Percentiles rank a stretch among this genome's conserved stretches.
phyloP scores from a whole-genome alignment of 2,113 vertebrate genomes.

The Agelaius tricolor region DNA sequence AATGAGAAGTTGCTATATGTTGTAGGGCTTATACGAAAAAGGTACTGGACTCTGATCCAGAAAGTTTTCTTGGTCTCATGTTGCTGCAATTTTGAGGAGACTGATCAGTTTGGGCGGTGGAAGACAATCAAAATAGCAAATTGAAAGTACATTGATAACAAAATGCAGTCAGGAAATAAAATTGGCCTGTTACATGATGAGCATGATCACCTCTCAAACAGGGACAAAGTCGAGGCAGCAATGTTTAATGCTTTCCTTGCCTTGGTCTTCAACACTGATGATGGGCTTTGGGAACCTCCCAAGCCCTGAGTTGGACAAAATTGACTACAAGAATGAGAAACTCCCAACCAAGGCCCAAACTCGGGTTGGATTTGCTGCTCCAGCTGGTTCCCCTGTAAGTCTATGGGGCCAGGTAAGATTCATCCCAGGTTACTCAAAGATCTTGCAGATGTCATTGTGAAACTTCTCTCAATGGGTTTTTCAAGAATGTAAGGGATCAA shows the following conservation, averaged over 20 bases:
- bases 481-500: neutral
- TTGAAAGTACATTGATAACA: neutral
- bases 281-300: neutral
- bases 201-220: neutral
- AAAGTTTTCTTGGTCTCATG: neutral
- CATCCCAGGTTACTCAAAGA: neutral
- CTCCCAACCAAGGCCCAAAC: neutral
- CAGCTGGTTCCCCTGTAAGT: neutral
- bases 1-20: neutral
- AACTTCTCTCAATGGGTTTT: neutral
- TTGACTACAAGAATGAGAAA: neutral
- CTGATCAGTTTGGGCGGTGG: neutral
- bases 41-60: neutral
- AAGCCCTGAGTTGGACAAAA: neutral
- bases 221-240: accelerated
- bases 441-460: neutral
- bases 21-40: neutral
- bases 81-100: neutral
- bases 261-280: neutral
- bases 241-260: neutral
- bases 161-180: neutral
- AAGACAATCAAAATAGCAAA: neutral
- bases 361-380: neutral
- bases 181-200: accelerated
- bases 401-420: neutral